Evolutionary conservation across 2,888 invertebrate species (phyloP), one percentile per base, ranked within the genome.

Genomic region (Drosophila barbarae): DNA sequence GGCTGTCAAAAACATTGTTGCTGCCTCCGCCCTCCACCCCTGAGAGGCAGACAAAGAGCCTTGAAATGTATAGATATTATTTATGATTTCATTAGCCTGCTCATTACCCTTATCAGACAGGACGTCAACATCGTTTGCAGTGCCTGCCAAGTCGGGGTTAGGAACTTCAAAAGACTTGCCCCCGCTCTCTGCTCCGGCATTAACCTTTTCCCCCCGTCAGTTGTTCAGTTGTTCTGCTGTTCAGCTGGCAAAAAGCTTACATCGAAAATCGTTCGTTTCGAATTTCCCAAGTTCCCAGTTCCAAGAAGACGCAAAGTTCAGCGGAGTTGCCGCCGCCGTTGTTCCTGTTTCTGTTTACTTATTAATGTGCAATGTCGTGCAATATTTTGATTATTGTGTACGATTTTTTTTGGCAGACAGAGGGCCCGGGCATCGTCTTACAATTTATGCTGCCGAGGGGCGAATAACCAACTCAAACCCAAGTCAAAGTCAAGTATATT

Each of bases 361-460:
- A 70, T 72, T 76, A 79, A 78, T 78, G 77, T 78, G 83, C 78
- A 83, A 73, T 74, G 75, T 66, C 61, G 67, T 77, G 80, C 78
- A 83, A 79, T 83, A 83, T 79, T 77, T 76, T 79, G 71, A 77
- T 79, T 78, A 74, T 74, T 79, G 74, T 76, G 67, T 71, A 67
- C 71, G 54, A 49, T 56, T 67, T 70, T 39, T 36, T 35, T 18
- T 13, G 6, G 12, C 44, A 51, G 57, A 39, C 59, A 44, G 13
- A 44, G 13, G 49, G 36, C 18, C 61, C 23, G 49, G 83, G 78
- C 68, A 75, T 83, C 75, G 55, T 49, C 63, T 83, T 79, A 72
- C 78, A 77, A 70, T 77, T 77, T 77, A 73, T 75, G 75, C 80
- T 74, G 63, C 44, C 65, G 69, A 60, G 54, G 41, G 64, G 46